phyloP scores from a whole-genome alignment of 2,113 vertebrate genomes.

The Shinisaurus crocodilurus region DNA sequence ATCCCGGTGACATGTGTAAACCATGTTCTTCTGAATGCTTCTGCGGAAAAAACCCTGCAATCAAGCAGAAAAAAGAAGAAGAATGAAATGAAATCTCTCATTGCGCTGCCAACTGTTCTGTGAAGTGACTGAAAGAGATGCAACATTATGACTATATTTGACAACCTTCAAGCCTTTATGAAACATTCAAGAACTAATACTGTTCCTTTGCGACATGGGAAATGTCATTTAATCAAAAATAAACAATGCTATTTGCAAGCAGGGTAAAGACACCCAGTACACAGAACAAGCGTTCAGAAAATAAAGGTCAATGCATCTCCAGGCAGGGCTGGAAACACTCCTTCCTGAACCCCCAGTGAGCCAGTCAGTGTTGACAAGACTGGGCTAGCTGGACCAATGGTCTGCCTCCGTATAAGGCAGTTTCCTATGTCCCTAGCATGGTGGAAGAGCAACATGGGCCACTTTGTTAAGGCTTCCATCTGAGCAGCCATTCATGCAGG shows the following conservation, averaged over 20 bases:
- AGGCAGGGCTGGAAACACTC: too few species aligned
- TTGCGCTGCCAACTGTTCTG: constrained; percentile 28
- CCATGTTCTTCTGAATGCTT: constrained; percentile 98
- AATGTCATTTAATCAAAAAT: constrained; percentile 68
- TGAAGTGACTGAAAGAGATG: constrained; percentile 56
- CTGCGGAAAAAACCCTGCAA: constrained; percentile 95
- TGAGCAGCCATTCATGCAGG: neutral
- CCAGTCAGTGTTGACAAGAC: too few species aligned
- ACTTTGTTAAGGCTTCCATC: neutral
- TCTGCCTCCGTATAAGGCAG: too few species aligned
- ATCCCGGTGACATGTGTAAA: constrained; percentile 95
- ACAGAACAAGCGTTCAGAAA: constrained; percentile 59
- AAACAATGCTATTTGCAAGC: constrained; percentile 36
- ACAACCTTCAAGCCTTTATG: constrained; percentile 55
- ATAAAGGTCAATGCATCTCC: constrained; percentile 12
- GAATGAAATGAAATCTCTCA: constrained; percentile 56
- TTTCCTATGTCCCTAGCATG: neutral
- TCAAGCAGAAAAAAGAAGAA: constrained; percentile 63
- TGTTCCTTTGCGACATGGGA: constrained; percentile 53
- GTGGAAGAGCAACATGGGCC: neutral
- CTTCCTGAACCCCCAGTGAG: too few species aligned
- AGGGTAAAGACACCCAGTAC: constrained; percentile 57
- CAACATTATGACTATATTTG: constrained; percentile 41
- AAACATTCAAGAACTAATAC: constrained; percentile 61
- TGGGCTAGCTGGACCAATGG: too few species aligned